Evolutionary conservation across 2,888 invertebrate species (phyloP).

Genomic region (Agrotis clavis): DNA sequence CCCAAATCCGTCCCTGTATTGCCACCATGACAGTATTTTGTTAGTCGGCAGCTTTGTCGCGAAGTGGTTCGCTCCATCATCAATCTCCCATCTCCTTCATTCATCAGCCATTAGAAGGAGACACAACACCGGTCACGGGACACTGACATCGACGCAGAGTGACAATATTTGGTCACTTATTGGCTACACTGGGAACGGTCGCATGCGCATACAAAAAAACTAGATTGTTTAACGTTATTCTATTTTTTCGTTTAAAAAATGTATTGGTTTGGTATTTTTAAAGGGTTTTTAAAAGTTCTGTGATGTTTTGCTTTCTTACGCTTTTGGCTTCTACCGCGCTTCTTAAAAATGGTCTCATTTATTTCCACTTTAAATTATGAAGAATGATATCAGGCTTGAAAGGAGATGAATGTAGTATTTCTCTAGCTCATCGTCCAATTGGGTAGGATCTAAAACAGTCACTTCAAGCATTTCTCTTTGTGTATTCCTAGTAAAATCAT

Average conservation of each 20-base stretch:
- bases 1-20: conserved; percentile 80
- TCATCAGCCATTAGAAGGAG: conserved; percentile 63
- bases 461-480: no score
- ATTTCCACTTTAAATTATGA: no score
- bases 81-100: conserved; percentile 68
- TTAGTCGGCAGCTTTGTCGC: conserved; percentile 89
- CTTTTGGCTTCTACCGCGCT: neutral
- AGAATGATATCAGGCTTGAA: no score
- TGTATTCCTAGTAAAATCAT: no score
- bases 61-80: conserved; percentile 71
- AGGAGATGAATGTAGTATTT: no score
- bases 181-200: conserved; percentile 83
- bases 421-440: no score
- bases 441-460: no score
- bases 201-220: conserved; percentile 59
- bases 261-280: conserved; percentile 36
- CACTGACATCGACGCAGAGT: conserved; percentile 70
- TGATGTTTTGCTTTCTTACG: conserved; percentile 9
- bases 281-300: conserved; percentile 30
- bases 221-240: conserved; percentile 64
- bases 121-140: conserved; percentile 75
- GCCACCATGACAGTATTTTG: conserved; percentile 90
- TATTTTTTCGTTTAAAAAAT: conserved; percentile 42
- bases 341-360: neutral
- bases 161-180: conserved; percentile 88